A percentile compares a stretch with the other conserved stretches of the same genome.
Conservation (phyloP, 1,140 invertebrate genomes). For the Drosophila burlai region DNA sequence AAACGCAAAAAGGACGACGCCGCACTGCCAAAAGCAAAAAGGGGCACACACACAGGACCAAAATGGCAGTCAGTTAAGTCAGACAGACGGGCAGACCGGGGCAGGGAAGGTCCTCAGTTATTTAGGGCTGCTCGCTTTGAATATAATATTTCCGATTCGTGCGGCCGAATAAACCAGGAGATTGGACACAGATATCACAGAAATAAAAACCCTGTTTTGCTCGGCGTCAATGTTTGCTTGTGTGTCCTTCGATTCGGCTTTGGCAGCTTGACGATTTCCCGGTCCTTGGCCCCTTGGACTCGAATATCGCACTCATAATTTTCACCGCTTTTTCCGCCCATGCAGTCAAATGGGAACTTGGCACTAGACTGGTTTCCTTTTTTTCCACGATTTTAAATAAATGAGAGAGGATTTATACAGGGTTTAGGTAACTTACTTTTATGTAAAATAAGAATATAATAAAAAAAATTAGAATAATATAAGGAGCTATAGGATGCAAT, state of each 20-base stretch:
- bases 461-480: no score
- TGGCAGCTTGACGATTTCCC: constrained; percentile 38
- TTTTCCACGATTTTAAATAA: constrained; percentile 4
- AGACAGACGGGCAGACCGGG: constrained; percentile 2
- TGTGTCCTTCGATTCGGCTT: constrained; percentile 38
- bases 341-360: constrained; percentile 52
- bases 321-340: constrained; percentile 44
- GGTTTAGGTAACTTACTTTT: neutral
- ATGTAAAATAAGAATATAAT: neutral
- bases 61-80: constrained; percentile 70
- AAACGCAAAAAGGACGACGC: constrained; percentile 74
- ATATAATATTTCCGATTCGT: constrained; percentile 84
- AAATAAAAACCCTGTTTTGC: constrained; percentile 79
- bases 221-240: constrained; percentile 24
- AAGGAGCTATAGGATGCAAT: no score
- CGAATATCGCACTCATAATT: constrained; percentile 45
- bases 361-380: constrained; percentile 24
- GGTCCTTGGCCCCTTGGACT: constrained; percentile 17
- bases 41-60: constrained; percentile 68
- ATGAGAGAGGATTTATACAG: no score
- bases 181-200: constrained; percentile 85
- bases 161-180: constrained; percentile 83
- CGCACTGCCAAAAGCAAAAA: constrained; percentile 41
- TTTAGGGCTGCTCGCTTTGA: constrained; percentile 54
- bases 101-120: constrained; percentile 20